These are phyloP conservation scores for Aphidius ervi DNA, from an alignment of 1,140 invertebrate genomes.

Conservation along the genomic window DNA sequence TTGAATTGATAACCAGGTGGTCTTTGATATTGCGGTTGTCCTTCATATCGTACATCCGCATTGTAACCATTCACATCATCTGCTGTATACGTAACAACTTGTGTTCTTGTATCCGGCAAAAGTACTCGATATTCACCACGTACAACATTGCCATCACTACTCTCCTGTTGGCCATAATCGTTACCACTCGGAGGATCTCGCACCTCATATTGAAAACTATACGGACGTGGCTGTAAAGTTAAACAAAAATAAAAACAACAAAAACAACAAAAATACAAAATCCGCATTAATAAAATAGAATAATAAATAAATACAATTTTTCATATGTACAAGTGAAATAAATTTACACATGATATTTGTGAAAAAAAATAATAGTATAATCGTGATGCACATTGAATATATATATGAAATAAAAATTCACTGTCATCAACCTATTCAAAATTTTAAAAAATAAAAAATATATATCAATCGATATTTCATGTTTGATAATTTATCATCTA, in stretches of 20 bases:
- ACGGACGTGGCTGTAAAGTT: conserved; percentile 62
- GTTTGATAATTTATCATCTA: conserved; percentile 14
- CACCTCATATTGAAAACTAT: conserved; percentile 74
- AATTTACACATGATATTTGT: too few relatives aligned
- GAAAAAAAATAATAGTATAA: too few relatives aligned
- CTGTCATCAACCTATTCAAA: too few relatives aligned
- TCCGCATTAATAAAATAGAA: conserved; percentile 11
- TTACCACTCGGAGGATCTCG: conserved; percentile 69
- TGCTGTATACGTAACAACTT: conserved; percentile 71
- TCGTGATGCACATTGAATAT: neutral
- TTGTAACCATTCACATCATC: conserved; percentile 74
- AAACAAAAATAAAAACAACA: conserved; percentile 7
- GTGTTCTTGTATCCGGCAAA: conserved; percentile 68
- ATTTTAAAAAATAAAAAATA: too few relatives aligned
- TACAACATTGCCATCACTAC: conserved; percentile 65
- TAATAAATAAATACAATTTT: conserved; percentile 1
- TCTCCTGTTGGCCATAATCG: conserved; percentile 67
- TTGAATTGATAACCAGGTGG: conserved; percentile 17
- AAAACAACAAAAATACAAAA: conserved; percentile 3
- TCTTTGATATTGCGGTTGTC: conserved; percentile 61
- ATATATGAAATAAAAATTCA: too few relatives aligned
- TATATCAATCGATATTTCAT: conserved; percentile 3
- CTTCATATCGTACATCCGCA: conserved; percentile 73
- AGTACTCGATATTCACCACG: conserved; percentile 69
- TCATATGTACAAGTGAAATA: too few relatives aligned